Base-by-base conservation (phyloP, 37 sponge, comb jelly and placozoan genomes). In the Ianthella basta region DNA sequence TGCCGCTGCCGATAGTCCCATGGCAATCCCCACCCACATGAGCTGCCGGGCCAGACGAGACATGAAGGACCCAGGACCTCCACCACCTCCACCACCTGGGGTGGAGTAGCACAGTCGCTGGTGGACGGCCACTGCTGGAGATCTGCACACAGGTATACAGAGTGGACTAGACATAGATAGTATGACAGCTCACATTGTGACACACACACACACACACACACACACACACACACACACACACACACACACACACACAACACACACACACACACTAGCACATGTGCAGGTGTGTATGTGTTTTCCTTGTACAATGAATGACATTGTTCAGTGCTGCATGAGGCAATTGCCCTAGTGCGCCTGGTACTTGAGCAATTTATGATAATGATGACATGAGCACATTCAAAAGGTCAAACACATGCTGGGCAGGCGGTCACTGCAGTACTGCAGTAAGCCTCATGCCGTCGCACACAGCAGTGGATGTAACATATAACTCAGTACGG, bases 181-280 rank as follows among this genome's bases (percentile, higher is more conserved):
- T n/a, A n/a, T n/a, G n/a, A 29, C 64, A 29, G 18, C 64, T 13
- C 25, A 61, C 27, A 61, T 29, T 4, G 12, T 6, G 4, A 61
- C n/a, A 27, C 27, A 61, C n/a, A 27, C 25, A 61, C 64, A 61
- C 64, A 61, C 64, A 61, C 64, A 61, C 64, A 61, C 64, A 61
- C 64, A 61, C 64, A 61, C 64, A 61, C 64, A 61, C 64, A 61
- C 64, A 61, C 64, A 61, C 64, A 61, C 64, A 61, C 64, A 61
- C 64, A 61, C 64, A 32, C 41, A 68, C 32, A 34, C 70, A 83
- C 72, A 70, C 57, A 83, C 84, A 53, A 64, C 60, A 21, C 24
- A 40, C 35, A 67, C 70, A 66, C 80, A 86, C 80, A 80, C 80
- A 50, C 53, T 56, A 29, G n/a, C 82, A 81, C 59, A 55, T 29